A percentile compares a stretch with the other conserved stretches of the same genome.
These are phyloP conservation scores for Drosophila yooni DNA, from an alignment of 2,888 invertebrate species.

Conservation along the genomic window DNA sequence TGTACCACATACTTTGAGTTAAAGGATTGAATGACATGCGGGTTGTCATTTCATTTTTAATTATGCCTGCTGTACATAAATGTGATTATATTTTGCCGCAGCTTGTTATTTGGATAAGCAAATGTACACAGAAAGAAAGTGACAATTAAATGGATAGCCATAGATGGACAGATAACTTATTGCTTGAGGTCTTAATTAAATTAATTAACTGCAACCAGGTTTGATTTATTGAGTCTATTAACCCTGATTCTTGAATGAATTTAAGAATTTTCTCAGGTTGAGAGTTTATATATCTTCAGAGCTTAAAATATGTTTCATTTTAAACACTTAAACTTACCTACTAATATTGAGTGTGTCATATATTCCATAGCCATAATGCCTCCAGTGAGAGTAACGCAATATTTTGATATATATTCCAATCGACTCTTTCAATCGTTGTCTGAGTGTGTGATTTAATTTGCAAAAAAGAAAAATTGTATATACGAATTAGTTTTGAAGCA, in stretches of 20 bases:
- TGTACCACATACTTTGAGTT: background rate
- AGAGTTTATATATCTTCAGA: no score
- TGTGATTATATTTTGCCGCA: background rate
- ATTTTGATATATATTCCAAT: conserved; percentile 3
- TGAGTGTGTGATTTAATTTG: background rate
- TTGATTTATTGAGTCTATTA: background rate
- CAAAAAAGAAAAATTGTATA: background rate
- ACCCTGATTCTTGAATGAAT: background rate
- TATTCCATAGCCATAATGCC: background rate
- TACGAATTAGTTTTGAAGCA: conserved; percentile 7
- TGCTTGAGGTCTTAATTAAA: background rate
- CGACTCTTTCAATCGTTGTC: conserved; percentile 8
- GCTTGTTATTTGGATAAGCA: background rate
- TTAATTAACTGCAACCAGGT: background rate
- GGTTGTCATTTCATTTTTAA: background rate
- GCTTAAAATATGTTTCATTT: background rate
- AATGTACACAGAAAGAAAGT: background rate
- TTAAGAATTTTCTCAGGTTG: no score
- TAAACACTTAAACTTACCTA: background rate
- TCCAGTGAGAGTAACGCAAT: background rate
- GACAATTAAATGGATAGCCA: background rate
- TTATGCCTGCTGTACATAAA: background rate
- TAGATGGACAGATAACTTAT: background rate
- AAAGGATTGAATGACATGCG: conserved; percentile 15
- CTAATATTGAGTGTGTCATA: background rate